These are phyloP conservation scores for Entosphenus tridentatus DNA, from an alignment of 2,113 vertebrate species.

Conservation along the genomic window DNA sequence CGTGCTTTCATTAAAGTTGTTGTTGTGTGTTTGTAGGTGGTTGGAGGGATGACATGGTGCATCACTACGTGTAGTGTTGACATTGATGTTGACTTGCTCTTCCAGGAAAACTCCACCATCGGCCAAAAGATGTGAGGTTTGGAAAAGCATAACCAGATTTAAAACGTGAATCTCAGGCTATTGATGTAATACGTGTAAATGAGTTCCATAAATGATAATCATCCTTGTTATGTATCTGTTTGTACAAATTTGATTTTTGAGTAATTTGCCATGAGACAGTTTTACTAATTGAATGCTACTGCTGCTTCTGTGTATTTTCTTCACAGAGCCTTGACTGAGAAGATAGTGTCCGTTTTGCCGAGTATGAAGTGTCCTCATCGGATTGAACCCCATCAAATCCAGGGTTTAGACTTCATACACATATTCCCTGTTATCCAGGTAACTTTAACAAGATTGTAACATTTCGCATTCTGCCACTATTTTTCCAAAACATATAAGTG, in stretches of 20 bases:
- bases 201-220: not conserved
- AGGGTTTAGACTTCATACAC: constrained; percentile 93
- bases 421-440: constrained; percentile 94
- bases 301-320: constrained; percentile 8
- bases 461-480: not conserved
- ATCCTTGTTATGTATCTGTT: not conserved
- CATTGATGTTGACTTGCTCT: constrained; percentile 76
- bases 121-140: constrained; percentile 83
- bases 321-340: constrained; percentile 72
- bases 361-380: constrained; percentile 94
- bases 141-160: no score
- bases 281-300: not conserved
- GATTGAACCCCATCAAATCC: constrained; percentile 91
- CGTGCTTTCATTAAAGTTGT: not conserved
- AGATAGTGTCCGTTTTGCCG: constrained; percentile 82
- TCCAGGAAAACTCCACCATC: constrained; percentile 97
- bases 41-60: constrained; percentile 97
- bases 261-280: not conserved
- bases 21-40: constrained; percentile 37
- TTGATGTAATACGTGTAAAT: not conserved
- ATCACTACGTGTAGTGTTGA: constrained; percentile 91
- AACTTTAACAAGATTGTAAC: constrained; percentile 2
- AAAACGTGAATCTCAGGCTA: not conserved
- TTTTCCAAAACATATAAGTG: constrained; percentile 4
- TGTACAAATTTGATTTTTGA: not conserved